Evolutionary conservation across 2,888 invertebrate genomes (phyloP).

Genomic region (Scotopteryx bipunctaria): DNA sequence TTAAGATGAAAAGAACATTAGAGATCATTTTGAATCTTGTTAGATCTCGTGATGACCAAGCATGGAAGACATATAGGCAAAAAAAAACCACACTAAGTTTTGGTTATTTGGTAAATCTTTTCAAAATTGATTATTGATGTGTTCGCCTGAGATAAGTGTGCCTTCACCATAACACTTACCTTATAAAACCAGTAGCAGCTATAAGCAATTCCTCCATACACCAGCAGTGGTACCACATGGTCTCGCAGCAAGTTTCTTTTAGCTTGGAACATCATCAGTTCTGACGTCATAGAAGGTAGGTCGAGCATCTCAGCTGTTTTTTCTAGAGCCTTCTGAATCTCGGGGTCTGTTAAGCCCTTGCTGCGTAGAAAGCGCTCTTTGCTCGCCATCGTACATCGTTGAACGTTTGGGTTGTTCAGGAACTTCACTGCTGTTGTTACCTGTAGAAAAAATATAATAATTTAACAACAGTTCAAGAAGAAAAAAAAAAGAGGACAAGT

Average conservation of each 20-base stretch:
- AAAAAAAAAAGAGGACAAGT: background rate
- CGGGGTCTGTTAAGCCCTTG: slow-evolving; percentile 90
- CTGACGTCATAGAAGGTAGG: slow-evolving; percentile 66
- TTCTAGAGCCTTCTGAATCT: slow-evolving; percentile 89
- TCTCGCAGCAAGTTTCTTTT: slow-evolving; percentile 84
- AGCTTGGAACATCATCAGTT: slow-evolving; percentile 69
- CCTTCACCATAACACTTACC: slow-evolving; percentile 74
- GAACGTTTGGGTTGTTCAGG: slow-evolving; percentile 92
- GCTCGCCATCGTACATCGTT: slow-evolving; percentile 88
- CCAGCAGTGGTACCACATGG: slow-evolving; percentile 86
- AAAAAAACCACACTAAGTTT: no score
- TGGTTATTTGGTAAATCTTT: no score
- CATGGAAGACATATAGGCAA: no score
- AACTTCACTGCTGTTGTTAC: slow-evolving; percentile 93
- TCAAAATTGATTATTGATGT: no score
- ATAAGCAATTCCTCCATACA: slow-evolving; percentile 91
- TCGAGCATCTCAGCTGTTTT: slow-evolving; percentile 80
- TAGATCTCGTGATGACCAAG: no score
- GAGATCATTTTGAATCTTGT: no score
- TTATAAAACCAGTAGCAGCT: slow-evolving; percentile 92
- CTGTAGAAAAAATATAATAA: slow-evolving; percentile 69
- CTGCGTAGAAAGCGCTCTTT: slow-evolving; percentile 90
- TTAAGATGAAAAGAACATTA: no score
- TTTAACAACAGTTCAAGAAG: no score
- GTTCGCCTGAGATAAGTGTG: background rate